Percentiles rank a stretch among this genome's conserved stretches.
These are phyloP conservation scores for Lacerta agilis DNA, from an alignment of 2,797 vertebrate species.

Conservation along the genomic window DNA sequence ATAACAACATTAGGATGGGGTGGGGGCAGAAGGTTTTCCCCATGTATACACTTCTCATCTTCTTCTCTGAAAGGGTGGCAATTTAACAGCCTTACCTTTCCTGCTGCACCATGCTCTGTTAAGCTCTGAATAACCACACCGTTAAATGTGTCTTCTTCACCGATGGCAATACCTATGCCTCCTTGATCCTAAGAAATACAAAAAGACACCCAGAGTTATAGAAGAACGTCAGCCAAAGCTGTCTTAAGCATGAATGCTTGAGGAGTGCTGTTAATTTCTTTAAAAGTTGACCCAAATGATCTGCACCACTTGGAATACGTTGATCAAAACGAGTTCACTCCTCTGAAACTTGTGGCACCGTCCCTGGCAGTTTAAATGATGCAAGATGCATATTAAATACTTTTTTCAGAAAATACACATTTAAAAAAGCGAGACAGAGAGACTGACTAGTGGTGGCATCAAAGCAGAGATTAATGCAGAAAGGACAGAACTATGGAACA, in stretches of 20 bases:
- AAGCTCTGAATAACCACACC: constrained; percentile 85
- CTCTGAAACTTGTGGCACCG: not conserved
- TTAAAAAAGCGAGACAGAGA: no score
- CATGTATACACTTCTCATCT: not conserved
- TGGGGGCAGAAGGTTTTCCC: not conserved
- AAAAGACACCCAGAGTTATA: constrained; percentile 29
- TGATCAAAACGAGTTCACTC: not conserved
- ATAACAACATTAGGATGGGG: not conserved
- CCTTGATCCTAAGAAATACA: constrained; percentile 83
- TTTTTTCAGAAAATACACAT: not conserved
- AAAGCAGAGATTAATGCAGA: not conserved
- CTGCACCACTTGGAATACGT: not conserved
- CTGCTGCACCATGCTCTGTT: constrained; percentile 82
- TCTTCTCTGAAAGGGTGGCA: not conserved
- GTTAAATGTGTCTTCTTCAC: constrained; percentile 82
- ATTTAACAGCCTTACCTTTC: constrained; percentile 75
- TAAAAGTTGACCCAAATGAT: not conserved
- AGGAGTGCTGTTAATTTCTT: not conserved
- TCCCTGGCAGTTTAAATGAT: not conserved
- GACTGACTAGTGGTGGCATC: no score
- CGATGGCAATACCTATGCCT: constrained; percentile 85
- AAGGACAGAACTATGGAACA: not conserved
- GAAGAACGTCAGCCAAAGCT: not conserved
- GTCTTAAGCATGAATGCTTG: not conserved
- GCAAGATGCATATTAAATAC: not conserved